Base-by-base conservation (phyloP, 2,888 invertebrate species). In the Ellobium chinense region DNA sequence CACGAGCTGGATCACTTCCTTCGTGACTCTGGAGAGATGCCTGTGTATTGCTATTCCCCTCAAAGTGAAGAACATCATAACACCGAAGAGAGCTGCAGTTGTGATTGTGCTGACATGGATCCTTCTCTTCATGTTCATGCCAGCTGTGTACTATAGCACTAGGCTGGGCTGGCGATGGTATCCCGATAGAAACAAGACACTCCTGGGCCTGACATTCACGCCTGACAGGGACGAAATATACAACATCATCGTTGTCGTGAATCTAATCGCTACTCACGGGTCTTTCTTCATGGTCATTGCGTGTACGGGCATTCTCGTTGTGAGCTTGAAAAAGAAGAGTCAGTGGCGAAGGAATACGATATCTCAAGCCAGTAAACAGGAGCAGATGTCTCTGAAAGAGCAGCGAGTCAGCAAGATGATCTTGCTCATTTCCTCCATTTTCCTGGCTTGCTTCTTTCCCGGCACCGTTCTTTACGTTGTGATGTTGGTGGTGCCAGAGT, bases 1-100 rank as follows among this genome's bases (percentile, higher is more conserved):
- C 56, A 37, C 70, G 29, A 72, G 70, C 31, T 72, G 70, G 54
- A 14, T 72, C 54, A 72, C 70, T 3, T 54, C 70, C n/a, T 56
- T 72, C 29, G 56, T 72, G n/a, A 12, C 70, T 3, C 14, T 72
- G 9, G 70, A 72, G 31, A 46, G 70, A 9, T 72, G 70, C 27
- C 70, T 72, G 9, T 72, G 70, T n/a, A 56, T 72, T 27, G 56
- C 31, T 21, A 72, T 72, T 2, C 70, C 70, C 14, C 56, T 72
- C 4, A 72, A 72, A 56, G 34, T 74, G 37, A 78, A 78, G 31
- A 18, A 24, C 2, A 31, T 70, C 2, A 31, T 78, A 14, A 78
- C 78, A 1, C 78, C 39, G 29, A 68, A n/a, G 56, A 58, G 69
- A 39, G 68, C 39, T 0, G 29, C 34, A n/a, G 9, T n/a, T 27